These are phyloP conservation scores for Eupithecia abbreviata DNA, from an alignment of 2,888 invertebrate species.

Conservation along the genomic window DNA sequence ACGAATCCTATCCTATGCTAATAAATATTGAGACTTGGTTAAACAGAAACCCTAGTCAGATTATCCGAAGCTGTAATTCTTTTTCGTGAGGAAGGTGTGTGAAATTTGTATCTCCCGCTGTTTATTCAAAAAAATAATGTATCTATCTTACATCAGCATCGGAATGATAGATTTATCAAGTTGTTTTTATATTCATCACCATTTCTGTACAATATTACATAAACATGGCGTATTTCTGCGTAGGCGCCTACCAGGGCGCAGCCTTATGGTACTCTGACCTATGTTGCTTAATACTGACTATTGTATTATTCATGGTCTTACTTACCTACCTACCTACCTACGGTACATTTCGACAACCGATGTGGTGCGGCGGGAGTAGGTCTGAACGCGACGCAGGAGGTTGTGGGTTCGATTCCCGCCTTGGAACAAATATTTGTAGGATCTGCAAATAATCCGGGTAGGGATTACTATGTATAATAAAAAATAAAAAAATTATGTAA, in stretches of 20 bases:
- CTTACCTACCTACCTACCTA: not conserved
- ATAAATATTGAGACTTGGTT: not conserved
- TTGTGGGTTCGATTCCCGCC: no score
- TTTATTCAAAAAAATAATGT: slow-evolving; percentile 2
- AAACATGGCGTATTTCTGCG: slow-evolving; percentile 43
- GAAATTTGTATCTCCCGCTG: not conserved
- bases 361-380: no score
- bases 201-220: slow-evolving; percentile 38
- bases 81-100: no score
- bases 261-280: slow-evolving; percentile 45
- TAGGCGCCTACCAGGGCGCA: slow-evolving; percentile 45
- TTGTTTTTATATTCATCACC: slow-evolving; percentile 32
- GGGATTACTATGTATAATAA: no score
- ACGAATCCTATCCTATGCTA: not conserved
- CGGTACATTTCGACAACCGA: not conserved
- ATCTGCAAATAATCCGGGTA: no score
- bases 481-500: no score
- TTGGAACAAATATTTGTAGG: no score
- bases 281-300: slow-evolving; percentile 42
- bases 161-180: slow-evolving; percentile 21
- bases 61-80: not conserved
- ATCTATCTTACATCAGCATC: slow-evolving; percentile 20
- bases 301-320: slow-evolving; percentile 38
- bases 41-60: not conserved
- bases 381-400: no score